Conservation (phyloP, 2,797 vertebrate species). For the Danionella dracula region DNA sequence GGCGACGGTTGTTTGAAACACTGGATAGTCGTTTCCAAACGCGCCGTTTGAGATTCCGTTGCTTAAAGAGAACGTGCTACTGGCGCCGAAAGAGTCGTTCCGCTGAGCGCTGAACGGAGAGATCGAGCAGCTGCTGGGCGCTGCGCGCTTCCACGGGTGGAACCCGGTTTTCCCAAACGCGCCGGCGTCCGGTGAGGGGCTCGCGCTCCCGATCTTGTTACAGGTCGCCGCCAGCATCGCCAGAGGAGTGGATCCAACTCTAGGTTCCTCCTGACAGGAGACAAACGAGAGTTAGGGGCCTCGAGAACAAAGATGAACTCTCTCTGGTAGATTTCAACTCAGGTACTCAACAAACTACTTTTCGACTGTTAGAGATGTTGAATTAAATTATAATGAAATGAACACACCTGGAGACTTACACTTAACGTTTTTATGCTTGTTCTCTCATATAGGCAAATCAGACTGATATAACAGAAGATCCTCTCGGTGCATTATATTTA, state of each 20-base stretch:
- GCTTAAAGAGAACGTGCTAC: constrained; percentile 78
- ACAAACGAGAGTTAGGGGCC: not conserved
- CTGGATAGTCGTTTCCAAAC: constrained; percentile 82
- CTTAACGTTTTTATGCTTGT: no score
- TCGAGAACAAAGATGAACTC: no score
- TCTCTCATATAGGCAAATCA: no score
- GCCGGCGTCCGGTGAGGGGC: constrained; percentile 79
- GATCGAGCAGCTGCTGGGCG: constrained; percentile 68
- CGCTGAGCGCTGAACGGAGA: constrained; percentile 60
- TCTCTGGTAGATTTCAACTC: no score
- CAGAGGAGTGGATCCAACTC: constrained; percentile 87
- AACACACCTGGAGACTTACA: no score
- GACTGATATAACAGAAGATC: no score
- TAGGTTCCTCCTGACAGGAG: constrained; percentile 82
- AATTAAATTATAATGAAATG: no score
- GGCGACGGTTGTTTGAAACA: constrained; percentile 75
- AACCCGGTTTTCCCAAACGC: constrained; percentile 81
- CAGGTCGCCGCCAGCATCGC: constrained; percentile 95
- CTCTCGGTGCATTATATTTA: no score
- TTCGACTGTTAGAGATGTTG: no score
- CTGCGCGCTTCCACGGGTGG: constrained; percentile 84
- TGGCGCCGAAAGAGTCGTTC: constrained; percentile 70
- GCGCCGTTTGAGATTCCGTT: constrained; percentile 69
- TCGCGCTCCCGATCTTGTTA: constrained; percentile 88
- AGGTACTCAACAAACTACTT: no score